Base-by-base conservation (phyloP, 2,888 invertebrate species). In the Metopia argyrocephala region DNA sequence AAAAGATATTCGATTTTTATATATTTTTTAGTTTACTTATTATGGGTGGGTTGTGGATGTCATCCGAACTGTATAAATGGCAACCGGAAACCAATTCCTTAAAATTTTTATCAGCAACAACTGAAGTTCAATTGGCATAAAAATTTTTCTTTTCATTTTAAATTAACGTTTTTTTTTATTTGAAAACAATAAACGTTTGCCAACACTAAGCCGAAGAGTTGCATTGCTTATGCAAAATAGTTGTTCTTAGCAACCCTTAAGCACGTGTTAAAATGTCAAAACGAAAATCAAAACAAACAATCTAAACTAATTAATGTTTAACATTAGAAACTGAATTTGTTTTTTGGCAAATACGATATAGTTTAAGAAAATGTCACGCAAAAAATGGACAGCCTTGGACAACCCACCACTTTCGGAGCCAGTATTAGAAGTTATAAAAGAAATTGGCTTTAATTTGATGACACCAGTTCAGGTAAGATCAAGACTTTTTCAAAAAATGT, bases 391-490 rank as follows among this genome's bases (percentile, higher is more conserved):
- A 91, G 92, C 93, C 91, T 85, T 90, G 57, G 79, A 81, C 7
- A 76, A 57, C 12, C 87, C 89, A 1, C 85, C 90, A 1, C 85
- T 93, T 54, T 92, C 93, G 0, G 84, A 88, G 82, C 91, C 92
- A 0, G 91, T 93, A 21, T 84, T 93, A 50, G 91, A 90, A 71
- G 92, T 92, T 25, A 91, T 93, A n/a, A 86, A 90, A 15, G 90
- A 91, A 79, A 92, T 93, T 82, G 91, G 91, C 50, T 93, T 93
- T 76, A 85, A 89, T 25, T 83, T 87, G 23, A 93, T 93, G 93
- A 93, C 93, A 4, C 93, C 93, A 0, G 93, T 93, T 18, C 93
- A 90, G 84, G 90, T 90, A 83, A 84, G 52, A 7, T 18, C 5
- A 46, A 1, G 1, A 9, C 0, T 15, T n/a, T n/a, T n/a, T n/a